Base-by-base conservation (phyloP, 2,113 vertebrate species). In the Cyphomyrus discorhynchus region DNA sequence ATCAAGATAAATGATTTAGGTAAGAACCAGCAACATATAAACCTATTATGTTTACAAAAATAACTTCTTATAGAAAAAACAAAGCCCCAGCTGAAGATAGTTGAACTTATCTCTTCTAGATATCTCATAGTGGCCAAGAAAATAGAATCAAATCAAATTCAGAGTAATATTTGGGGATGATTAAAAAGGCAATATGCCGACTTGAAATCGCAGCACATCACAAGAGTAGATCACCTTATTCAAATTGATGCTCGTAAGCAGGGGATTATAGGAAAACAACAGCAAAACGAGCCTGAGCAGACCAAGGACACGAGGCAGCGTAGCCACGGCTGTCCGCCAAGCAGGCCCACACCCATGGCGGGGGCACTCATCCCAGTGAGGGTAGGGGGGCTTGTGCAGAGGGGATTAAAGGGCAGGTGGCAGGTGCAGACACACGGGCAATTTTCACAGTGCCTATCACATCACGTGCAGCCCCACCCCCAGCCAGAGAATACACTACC, bases 391-490 rank as follows among this genome's bases (percentile, higher is more conserved):
- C 3, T 35, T 86, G 49, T 53, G 24, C 50, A 87, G 13, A 87
- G 86, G 86, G 86, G 86, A 87, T 87, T 87, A 87, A 50, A 87
- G 86, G 86, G 24, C 86, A 87, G 86, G 86, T 87, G 86, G 31
- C 86, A 87, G 86, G 86, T 87, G 86, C 50, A 39, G 45, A 49
- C 46, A 85, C 24, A 85, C 42, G 21, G 46, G 21, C 49, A 87
- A 56, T 53, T 56, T 87, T 5, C 86, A 39, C 86, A 87, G 50
- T 9, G 50, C 86, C 86, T 5, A 9, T 52, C 86, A 52, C 11
- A 19, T 52, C 50, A 35, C 86, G 5, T 31, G n/a, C 31, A 3
- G 86, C n/a, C 3, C 50, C 49, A 15, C 31, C 49, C 50, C 13
- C 86, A n/a, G 24, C 47, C 82, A 4, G 46, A 84, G 7, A 70